Evolutionary conservation across 2,113 vertebrate species (phyloP), one percentile per base, ranked within the genome.

Genomic region (Callocephalon fimbriatum): DNA sequence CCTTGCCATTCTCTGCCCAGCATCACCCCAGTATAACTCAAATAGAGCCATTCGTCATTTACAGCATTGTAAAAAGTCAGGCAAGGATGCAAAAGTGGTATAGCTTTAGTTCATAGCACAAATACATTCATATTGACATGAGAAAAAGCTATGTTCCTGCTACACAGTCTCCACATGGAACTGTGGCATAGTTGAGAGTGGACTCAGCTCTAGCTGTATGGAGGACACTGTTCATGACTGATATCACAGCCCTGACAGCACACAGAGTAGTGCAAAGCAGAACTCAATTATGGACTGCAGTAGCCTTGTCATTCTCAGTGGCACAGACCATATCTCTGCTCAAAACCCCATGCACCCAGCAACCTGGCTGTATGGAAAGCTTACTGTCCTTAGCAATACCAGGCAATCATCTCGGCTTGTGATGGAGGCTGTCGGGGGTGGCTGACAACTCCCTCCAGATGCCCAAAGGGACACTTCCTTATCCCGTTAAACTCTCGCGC

Each of bases 131-230:
- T 32, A 42, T 1, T 37, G 58, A 65, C 40, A 27, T 4, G 12
- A 66, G 42, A 56, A 27, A 50, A 63, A 73, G 50, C 45, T 48
- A 0, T 2, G 0, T 23, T 47, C 6, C 0, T 1, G 1, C 37
- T 37, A 2, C 8, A 12, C 1, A 2, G 12, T 4, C 32, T 90
- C 23, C 29, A 0, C 0, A 7, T 45, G 86, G 62, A 40, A 38
- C 61, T 16, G 35, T 44, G 45, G 29, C 61, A 42, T 13, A 1
- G 7, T 1, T 61, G 44, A 51, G 72, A 54, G 61, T 0, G 9
- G 29, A 10, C n/a, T 59, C 37, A 72, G 5, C 7, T 32, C 66
- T 22, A 56, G 15, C 45, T 42, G 11, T 6, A 0, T 7, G 15
- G 42, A 56, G 76, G 59, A 58, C 51, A 19, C 59, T 20, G 44